These are phyloP conservation scores for Steinernema scapterisci DNA, from an alignment of 2,888 invertebrate genomes.

Conservation along the genomic window DNA sequence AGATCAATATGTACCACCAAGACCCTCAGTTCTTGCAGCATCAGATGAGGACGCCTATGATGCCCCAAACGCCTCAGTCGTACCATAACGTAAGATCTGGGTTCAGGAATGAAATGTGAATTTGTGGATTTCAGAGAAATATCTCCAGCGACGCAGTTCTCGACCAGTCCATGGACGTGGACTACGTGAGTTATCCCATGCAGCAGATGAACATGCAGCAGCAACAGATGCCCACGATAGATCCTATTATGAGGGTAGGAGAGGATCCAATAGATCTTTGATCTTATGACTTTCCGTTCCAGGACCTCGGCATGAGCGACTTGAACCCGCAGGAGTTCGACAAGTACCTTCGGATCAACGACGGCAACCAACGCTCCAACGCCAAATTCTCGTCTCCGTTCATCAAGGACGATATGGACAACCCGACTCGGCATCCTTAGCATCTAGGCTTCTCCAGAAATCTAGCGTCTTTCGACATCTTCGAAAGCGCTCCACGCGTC, in stretches of 20 bases:
- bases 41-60: slow-evolving; percentile 32
- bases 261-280: too few relatives aligned
- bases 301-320: slow-evolving; percentile 37
- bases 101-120: neutral
- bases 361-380: slow-evolving; percentile 25
- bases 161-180: slow-evolving; percentile 42
- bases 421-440: neutral
- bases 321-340: slow-evolving; percentile 51
- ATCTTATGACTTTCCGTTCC: neutral
- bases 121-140: slow-evolving; percentile 29
- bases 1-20: slow-evolving; percentile 35
- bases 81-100: neutral
- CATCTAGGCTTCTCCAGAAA: neutral
- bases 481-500: slow-evolving; percentile 21
- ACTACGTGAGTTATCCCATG: slow-evolving; percentile 28
- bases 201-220: slow-evolving; percentile 13
- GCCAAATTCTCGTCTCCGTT: slow-evolving; percentile 20
- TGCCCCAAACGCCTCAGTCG: slow-evolving; percentile 23
- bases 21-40: slow-evolving; percentile 31
- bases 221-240: neutral
- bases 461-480: slow-evolving; percentile 15
- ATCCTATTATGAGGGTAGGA: neutral
- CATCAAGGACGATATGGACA: too few relatives aligned
- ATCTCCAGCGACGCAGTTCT: slow-evolving; percentile 32
- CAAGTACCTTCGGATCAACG: slow-evolving; percentile 44